phyloP scores from a whole-genome alignment of 2,888 invertebrate genomes.

The Drosophila maculinotata region DNA sequence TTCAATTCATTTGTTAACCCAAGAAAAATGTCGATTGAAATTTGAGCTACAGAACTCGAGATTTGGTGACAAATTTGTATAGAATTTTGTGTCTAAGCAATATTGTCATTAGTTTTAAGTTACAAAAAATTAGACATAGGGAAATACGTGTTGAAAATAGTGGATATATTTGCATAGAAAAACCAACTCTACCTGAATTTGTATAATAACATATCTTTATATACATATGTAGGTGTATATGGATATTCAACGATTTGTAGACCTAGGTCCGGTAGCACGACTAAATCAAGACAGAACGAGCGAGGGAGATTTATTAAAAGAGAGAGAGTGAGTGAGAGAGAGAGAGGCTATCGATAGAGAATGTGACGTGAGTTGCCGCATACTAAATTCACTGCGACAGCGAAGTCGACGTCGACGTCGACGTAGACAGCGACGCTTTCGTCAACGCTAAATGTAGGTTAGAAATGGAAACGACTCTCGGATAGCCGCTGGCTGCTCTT shows the following conservation, averaged over 20 bases:
- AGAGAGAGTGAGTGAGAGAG: slow-evolving; percentile 18
- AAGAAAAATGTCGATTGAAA: too few species aligned
- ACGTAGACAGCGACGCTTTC: neutral
- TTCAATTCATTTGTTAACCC: too few species aligned
- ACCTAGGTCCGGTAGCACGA: slow-evolving; percentile 67
- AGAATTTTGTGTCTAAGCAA: too few species aligned
- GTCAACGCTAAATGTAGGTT: slow-evolving; percentile 58
- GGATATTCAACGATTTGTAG: slow-evolving; percentile 49
- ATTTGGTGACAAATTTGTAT: too few species aligned
- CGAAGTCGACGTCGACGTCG: slow-evolving; percentile 1
- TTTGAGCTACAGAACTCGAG: too few species aligned
- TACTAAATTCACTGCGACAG: slow-evolving; percentile 32
- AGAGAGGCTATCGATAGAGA: slow-evolving; percentile 20
- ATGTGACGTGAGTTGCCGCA: slow-evolving; percentile 40
- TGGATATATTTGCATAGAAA: too few species aligned
- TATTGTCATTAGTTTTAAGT: too few species aligned
- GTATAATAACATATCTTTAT: too few species aligned
- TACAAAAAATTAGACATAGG: too few species aligned
- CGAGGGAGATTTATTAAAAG: slow-evolving; percentile 11
- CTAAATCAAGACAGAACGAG: slow-evolving; percentile 7
- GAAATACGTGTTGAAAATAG: too few species aligned
- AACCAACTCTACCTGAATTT: too few species aligned
- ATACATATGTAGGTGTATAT: slow-evolving; percentile 4
- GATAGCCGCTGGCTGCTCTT: slow-evolving; percentile 29
- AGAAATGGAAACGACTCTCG: slow-evolving; percentile 48